Conservation (phyloP, 2,797 vertebrate species). For the Adrianichthys oophorus region DNA sequence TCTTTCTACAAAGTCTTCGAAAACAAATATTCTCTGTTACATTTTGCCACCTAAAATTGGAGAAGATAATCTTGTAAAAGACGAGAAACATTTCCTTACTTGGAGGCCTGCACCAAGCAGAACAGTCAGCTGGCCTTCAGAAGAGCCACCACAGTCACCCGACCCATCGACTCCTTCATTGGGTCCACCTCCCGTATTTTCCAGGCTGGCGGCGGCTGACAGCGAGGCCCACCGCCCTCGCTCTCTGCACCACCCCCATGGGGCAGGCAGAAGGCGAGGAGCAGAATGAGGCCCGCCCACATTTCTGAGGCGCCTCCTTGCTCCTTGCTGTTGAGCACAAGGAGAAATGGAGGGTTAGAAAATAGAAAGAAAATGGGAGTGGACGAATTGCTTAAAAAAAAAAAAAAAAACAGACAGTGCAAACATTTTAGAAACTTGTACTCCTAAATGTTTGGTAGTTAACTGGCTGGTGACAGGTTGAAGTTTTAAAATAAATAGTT, state of each 20-base stretch:
- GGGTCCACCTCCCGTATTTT: slow-evolving; percentile 80
- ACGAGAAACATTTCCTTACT: slow-evolving; percentile 64
- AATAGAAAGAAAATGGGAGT: not conserved
- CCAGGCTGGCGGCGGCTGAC: slow-evolving; percentile 84
- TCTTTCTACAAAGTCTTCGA: not conserved
- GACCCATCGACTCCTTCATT: slow-evolving; percentile 81
- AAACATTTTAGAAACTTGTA: no score
- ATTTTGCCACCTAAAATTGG: not conserved
- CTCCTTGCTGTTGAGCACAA: slow-evolving; percentile 31
- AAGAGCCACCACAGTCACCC: slow-evolving; percentile 88
- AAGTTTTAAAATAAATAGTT: no score
- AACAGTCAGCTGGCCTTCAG: slow-evolving; percentile 92
- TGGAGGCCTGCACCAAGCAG: slow-evolving; percentile 91
- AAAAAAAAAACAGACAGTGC: slow-evolving; percentile 1
- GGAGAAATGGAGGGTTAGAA: not conserved
- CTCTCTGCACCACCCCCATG: slow-evolving; percentile 82
- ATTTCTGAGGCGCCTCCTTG: slow-evolving; percentile 68
- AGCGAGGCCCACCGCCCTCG: slow-evolving; percentile 75
- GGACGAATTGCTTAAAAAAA: slow-evolving; percentile 13
- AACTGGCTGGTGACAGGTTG: no score
- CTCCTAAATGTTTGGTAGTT: no score
- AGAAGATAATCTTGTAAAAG: not conserved
- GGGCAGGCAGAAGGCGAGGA: slow-evolving; percentile 90
- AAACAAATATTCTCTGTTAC: no score
- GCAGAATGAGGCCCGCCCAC: slow-evolving; percentile 85